Evolutionary conservation across 2,797 vertebrate species (phyloP), one percentile per base, ranked within the genome.

Genomic region (Hippocampus kuda): DNA sequence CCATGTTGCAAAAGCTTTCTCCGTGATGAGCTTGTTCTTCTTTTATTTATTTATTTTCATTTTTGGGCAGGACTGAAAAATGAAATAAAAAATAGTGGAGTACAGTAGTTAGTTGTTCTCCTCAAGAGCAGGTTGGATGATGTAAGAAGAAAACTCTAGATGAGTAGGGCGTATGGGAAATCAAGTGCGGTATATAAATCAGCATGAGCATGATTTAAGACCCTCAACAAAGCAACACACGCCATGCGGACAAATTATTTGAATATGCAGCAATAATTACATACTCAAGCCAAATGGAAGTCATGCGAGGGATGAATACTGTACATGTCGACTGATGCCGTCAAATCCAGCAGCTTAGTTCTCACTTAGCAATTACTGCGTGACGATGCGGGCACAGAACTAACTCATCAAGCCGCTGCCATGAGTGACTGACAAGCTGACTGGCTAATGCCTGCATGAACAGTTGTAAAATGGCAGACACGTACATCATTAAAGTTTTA

Each of bases 1-100:
- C 79, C 79, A 79, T 84, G 75, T 79, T 80, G 74, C 71, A 81
- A 82, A 83, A 84, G 83, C 81, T 84, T 83, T 85, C 75, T 79
- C 70, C 62, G 78, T 80, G 75, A 87, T 81, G 76, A 79, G 68
- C 30, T 77, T 68, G 24, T 66, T 60, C 65, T 65, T 30, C 48
- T 24, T 24, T 34, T 64, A 41, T 64, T 64, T 64, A 24, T 24
- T 65, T 65, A 26, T 27, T 65, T 65, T 27, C 11, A 26, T 44
- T 27, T 65, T 26, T 18, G 10, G 44, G 46, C 70, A 61, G 69
- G 78, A 76, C 57, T 38, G 53, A 71, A 63, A 54, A 15, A 24
- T 13, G 9, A 46, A 27, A 46, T 13, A 24, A 79, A 77, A 81
- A 66, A 80, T 67, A 77, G 75, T 68, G 66, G 67, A 77, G 67